phyloP scores from a whole-genome alignment of 2,113 vertebrate genomes.

The Stercorarius parasiticus region DNA sequence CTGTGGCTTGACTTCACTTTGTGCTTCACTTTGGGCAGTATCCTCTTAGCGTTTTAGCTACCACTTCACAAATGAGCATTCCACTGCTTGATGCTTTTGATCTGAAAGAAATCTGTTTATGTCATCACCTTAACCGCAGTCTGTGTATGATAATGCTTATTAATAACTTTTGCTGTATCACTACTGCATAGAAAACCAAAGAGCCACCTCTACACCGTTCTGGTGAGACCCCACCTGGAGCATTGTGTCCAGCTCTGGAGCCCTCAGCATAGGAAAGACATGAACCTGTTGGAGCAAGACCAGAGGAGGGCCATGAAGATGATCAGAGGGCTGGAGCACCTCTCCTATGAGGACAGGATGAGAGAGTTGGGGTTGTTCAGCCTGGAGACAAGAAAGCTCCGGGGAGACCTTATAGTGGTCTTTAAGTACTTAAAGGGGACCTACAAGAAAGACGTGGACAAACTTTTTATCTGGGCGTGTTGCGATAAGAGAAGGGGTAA shows the following conservation, averaged over 20 bases:
- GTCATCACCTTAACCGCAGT: neutral
- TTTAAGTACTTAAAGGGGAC: neutral
- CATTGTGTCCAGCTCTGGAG: neutral
- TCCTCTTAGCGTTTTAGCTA: neutral
- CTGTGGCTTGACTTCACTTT: neutral
- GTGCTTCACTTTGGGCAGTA: neutral
- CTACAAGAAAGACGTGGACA: neutral
- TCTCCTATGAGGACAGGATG: neutral
- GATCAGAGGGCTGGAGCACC: neutral
- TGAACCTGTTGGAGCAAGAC: neutral
- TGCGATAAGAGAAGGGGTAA: neutral
- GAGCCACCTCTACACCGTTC: neutral
- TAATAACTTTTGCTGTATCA: neutral
- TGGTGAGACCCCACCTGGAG: neutral
- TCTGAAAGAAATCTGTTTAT: neutral
- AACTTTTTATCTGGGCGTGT: neutral
- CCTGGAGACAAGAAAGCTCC: neutral
- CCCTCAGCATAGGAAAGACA: neutral
- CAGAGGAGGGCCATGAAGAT: neutral
- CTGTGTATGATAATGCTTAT: neutral
- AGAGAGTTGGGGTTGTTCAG: neutral
- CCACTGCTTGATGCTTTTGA: neutral
- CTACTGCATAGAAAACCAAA: neutral
- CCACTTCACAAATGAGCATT: neutral
- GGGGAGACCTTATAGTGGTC: neutral